A percentile compares a stretch with the other conserved stretches of the same genome.
Evolutionary conservation across 2,888 invertebrate genomes (phyloP).

Genomic region (Rotaria magnacalcarata): DNA sequence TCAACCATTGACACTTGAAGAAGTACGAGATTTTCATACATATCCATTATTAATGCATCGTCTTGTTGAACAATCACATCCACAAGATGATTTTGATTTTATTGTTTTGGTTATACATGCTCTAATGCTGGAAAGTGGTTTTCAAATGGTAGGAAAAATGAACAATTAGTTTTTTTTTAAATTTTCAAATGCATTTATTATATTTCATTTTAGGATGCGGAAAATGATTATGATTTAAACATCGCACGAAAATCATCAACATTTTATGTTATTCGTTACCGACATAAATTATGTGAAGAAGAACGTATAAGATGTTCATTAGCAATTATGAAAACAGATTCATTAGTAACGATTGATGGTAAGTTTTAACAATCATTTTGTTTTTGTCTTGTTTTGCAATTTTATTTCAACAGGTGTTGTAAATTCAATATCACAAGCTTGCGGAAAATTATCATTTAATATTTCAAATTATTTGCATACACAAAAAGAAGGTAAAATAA

Average conservation of each 20-base stretch:
- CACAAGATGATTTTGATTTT: conserved; percentile 24
- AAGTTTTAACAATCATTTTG: neutral
- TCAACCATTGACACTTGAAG: conserved; percentile 33
- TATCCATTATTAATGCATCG: neutral
- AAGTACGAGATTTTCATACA: neutral
- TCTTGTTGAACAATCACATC: conserved; percentile 3
- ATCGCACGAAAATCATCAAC: neutral
- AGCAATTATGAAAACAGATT: conserved; percentile 33
- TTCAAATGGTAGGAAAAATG: conserved; percentile 1
- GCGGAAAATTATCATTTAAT: conserved; percentile 26
- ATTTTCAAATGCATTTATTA: neutral
- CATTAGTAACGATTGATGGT: conserved; percentile 34
- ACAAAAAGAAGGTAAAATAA: conserved; percentile 1
- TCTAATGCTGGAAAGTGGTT: conserved; percentile 10
- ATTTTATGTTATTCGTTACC: conserved; percentile 35
- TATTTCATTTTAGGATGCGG: neutral
- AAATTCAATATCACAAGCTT: conserved; percentile 26
- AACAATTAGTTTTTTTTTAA: neutral
- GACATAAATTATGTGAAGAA: conserved; percentile 37
- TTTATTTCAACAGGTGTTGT: neutral
- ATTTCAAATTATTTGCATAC: conserved; percentile 1
- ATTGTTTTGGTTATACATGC: conserved; percentile 21
- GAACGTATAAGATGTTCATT: conserved; percentile 19
- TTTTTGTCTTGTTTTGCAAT: too few species aligned
- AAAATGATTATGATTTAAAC: conserved; percentile 27